Conservation (phyloP, 2,888 invertebrate genomes). For the Leptothorax acervorum region DNA sequence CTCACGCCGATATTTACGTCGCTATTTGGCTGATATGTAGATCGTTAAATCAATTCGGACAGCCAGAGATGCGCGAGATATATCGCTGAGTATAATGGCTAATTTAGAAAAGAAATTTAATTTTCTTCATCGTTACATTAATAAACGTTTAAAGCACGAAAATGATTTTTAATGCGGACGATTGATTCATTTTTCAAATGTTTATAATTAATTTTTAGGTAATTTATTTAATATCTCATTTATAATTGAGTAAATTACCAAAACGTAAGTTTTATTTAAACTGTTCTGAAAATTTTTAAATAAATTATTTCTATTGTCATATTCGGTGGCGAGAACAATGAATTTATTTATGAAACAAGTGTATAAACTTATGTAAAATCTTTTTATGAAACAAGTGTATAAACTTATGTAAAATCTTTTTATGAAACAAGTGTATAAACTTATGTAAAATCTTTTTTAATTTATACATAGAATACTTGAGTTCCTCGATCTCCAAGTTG, state of each 20-base stretch:
- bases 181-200: not conserved
- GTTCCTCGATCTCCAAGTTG: not conserved
- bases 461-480: not conserved
- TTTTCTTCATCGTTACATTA: not conserved
- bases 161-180: not conserved
- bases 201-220: not conserved
- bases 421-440: not conserved
- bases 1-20: slow-evolving; percentile 22
- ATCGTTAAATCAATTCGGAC: not conserved
- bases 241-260: not conserved
- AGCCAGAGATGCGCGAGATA: not conserved
- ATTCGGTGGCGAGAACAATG: not conserved
- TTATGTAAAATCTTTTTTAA: not conserved
- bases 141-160: not conserved
- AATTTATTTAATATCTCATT: not conserved
- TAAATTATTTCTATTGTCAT: not conserved
- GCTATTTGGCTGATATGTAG: not conserved
- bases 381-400: no score
- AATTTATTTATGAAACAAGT: not conserved
- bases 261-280: not conserved
- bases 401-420: not conserved
- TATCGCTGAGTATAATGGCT: not conserved
- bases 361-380: not conserved
- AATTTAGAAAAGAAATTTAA: not conserved
- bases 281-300: not conserved